Evolutionary conservation across 2,113 vertebrate species (phyloP), one percentile per base, ranked within the genome.

Genomic region (Notothenia coriiceps): DNA sequence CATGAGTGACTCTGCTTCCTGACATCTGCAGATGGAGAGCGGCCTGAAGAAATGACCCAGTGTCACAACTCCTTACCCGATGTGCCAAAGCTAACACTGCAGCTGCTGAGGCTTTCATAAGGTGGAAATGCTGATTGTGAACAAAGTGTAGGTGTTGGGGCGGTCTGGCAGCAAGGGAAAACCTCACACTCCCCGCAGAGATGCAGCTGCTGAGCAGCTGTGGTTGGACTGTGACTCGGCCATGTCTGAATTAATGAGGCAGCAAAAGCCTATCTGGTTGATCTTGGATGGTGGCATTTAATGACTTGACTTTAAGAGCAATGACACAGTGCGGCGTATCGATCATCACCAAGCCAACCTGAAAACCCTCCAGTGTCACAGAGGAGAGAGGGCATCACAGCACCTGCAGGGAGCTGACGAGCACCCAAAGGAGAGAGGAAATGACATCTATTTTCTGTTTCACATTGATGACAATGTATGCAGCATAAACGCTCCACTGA

Each of bases 61-160:
- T 91, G 90, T 91, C 91, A 82, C 79, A 87, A 73, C 67, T 72
- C 74, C 86, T 88, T 83, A 83, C 71, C 80, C 10, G 25, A 44
- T 17, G 20, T 70, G 79, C 78, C 84, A 67, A 52, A 75, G 62
- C 71, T 12, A 79, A 69, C 43, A 2, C 76, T 67, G 74, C 82
- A 77, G 85, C 84, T 74, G 75, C 54, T 82, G 83, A 25, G 70
- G 54, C 59, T 64, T 52, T 71, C 76, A 52, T n/a, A 71, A 18
- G 69, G 74, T 17, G 76, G 67, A 77, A 65, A 50, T 52, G 77
- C 83, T 80, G 78, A 88, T 68, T 71, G 69, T 74, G 73, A 72
- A 44, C 70, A 85, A 80, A 78, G 75, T 63, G 8, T 22, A 79
- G 80, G 74, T 84, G 73, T 70, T 29, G 49, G 22, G 77, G 59